Base-by-base conservation (phyloP, 2,113 vertebrate genomes). In the Osmerus eperlanus region DNA sequence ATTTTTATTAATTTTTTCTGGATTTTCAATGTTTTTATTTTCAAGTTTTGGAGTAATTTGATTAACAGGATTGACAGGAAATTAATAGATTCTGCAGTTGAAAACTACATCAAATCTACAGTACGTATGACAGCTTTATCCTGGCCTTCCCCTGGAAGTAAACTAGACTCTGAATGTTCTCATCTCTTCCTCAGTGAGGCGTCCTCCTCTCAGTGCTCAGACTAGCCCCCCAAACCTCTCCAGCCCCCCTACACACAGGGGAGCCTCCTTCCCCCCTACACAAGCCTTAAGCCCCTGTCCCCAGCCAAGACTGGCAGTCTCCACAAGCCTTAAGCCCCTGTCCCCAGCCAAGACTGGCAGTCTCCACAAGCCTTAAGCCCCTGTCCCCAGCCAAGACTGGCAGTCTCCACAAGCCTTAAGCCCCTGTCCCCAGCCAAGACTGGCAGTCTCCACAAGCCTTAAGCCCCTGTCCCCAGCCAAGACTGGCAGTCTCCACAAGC, bases 111-210 rank as follows among this genome's bases (percentile, higher is more conserved):
- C 16, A 3, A 4, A 54, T 13, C 53, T 15, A 0, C 53, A 54
- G 16, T 18, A 8, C 53, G 1, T 15, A 54, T 15, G 12, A 13
- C 53, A 54, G 53, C 13, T 15, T 54, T 8, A 36, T 36, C 32
- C 32, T 36, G 32, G 7, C 32, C 7, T 36, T 4, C 25, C 25
- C 25, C 53, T 18, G 19, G 58, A 21, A n/a, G 58, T 59, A 18
- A 59, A 18, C 19, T 16, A 21, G n/a, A 59, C 53, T 54, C 58
- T 21, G n/a, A 21, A 19, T 21, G 58, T 36, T 32, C 62, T n/a
- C 62, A 64, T 64, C 23, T 62, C 60, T 62, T 62, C 60, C 60
- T 29, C 23, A 62, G 60, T 59, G n/a, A 18, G 58, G 58, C 2
- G 8, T 16, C 2, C 19, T 16, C 58, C 58, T 59, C 58, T 59